Base-by-base conservation (phyloP, 2,888 invertebrate species). In the Zygaena filipendulae region DNA sequence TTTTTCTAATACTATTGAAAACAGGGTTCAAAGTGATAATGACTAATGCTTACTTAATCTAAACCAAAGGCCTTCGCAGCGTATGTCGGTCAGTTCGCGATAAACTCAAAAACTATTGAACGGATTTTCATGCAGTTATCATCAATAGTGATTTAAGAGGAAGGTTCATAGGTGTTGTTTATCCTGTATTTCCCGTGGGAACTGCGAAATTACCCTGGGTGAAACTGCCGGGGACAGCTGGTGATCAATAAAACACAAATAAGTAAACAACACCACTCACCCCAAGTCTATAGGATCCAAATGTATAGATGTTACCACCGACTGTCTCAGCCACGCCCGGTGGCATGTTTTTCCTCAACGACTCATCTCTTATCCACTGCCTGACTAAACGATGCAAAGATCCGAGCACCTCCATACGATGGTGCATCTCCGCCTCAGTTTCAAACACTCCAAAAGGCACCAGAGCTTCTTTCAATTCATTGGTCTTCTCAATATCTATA, bases 271-370 rank as follows among this genome's bases (percentile, higher is more conserved):
- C n/a, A n/a, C n/a, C 8, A 71, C 82, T 75, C 45, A 85, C 98
- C 47, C 99, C 92, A 45, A 92, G 84, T 42, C 94, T 83, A 62
- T 98, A 99, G 30, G 98, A 98, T 23, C 99, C 99, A 70, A 99
- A 99, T n/a, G 98, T 99, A 59, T 95, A 99, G 36, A 99, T 95
- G 77, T 97, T 97, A 3, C 99, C 99, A 11, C 98, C 97, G 32
- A 97, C 91, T 42, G 88, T 87, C 30, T 95, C 94, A 2, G 95
- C 93, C 1, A 94, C 88, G 44, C 87, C 90, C 31, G 89, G 87
- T 4, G 98, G 97, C 88, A 98, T 93, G 67, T 96, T 96, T 69
- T 92, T 90, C 41, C 88, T 83, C 30, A 92, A 70, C 23, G 96
- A 95, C 24, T 95, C 88, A 45, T 95, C 92, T 42, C 87, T 84